Evolutionary conservation across 2,113 vertebrate species (phyloP).

Genomic region (Dicerorhinus sumatrensis): DNA sequence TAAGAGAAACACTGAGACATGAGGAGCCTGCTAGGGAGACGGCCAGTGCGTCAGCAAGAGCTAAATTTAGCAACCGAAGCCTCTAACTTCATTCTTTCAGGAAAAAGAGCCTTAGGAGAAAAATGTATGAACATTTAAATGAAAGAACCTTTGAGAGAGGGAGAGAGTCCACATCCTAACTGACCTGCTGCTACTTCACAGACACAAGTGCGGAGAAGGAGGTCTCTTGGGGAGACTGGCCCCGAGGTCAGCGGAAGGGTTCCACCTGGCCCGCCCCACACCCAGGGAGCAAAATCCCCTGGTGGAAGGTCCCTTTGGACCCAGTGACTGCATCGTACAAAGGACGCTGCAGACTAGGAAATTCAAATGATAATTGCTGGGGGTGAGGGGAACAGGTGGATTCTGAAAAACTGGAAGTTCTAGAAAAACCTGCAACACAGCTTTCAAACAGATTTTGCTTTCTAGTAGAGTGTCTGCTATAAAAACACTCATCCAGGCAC

Average conservation of each 20-base stretch:
- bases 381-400: conserved; percentile 46
- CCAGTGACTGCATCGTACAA: not conserved
- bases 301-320: not conserved
- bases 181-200: not conserved
- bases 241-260: not conserved
- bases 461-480: conserved; percentile 10
- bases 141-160: conserved; percentile 44
- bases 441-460: conserved; percentile 55
- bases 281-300: not conserved
- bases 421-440: conserved; percentile 71
- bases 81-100: conserved; percentile 64
- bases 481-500: conserved; percentile 15
- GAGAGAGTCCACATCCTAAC: not conserved
- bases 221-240: not conserved
- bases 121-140: conserved; percentile 41
- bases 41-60: conserved; percentile 60
- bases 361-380: conserved; percentile 50
- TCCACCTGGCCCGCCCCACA: not conserved
- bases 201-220: not conserved
- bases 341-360: not conserved
- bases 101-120: not conserved
- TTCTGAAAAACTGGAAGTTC: conserved; percentile 64
- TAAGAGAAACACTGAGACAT: not conserved
- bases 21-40: not conserved
- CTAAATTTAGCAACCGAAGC: conserved; percentile 62